Base-by-base conservation (phyloP, 2,797 vertebrate species). In the Odontamblyopus lacepedii region DNA sequence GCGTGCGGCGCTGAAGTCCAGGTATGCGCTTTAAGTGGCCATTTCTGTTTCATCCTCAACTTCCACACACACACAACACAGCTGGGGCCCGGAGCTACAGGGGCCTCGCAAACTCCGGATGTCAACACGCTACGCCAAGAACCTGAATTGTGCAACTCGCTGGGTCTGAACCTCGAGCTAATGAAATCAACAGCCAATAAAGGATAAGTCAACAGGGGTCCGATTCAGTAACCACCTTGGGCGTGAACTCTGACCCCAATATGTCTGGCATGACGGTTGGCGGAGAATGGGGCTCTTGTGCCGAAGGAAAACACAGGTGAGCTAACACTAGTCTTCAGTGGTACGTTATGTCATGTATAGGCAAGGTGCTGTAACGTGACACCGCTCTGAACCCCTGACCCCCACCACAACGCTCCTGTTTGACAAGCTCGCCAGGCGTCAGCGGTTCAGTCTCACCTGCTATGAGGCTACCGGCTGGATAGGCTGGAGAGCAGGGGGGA, bases 291-390 rank as follows among this genome's bases (percentile, higher is more conserved):
- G 66, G 60, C 76, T 83, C 69, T 81, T 87, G 82, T 89, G 72
- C 65, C 6, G 15, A 82, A 82, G 75, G 66, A 79, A 85, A 90
- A 89, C 87, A 84, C 82, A 88, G 89, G 82, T 87, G 88, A 82
- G 82, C 78, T 65, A 81, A 83, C 76, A 85, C 63, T 69, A 1
- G 55, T 71, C 70, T 79, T 75, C 74, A 75, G 5, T 9, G 74
- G 73, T 65, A 69, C 67, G 57, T 75, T 76, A 78, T 80, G 81
- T 84, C 82, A 67, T 27, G 85, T 69, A 7, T 1, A 60, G 55
- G 67, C 65, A 19, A 80, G 62, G 77, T 77, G 67, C 83, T 78
- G 76, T 78, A 80, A 79, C 76, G 61, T 65, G 57, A 84, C 77
- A 70, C 80, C 74, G 3, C 56, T 2, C 67, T 75, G 78, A 77